Conservation (phyloP, 1,140 invertebrate genomes). For the Pollicipes pollicipes region DNA sequence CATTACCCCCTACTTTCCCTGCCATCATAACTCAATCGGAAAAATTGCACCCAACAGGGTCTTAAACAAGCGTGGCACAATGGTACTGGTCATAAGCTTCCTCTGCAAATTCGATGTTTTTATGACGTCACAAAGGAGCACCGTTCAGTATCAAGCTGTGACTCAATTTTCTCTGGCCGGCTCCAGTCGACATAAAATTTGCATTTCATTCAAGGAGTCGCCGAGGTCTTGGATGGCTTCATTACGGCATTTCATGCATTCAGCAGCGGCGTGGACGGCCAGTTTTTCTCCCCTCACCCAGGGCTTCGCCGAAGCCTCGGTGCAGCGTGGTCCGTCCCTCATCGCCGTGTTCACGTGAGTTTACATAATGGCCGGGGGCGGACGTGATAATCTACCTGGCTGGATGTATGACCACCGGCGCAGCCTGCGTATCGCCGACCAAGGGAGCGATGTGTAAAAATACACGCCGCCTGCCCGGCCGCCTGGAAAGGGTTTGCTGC, state of each 20-base stretch:
- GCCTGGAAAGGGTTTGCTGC: background rate
- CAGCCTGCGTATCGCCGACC: background rate
- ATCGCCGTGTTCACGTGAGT: background rate
- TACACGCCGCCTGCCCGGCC: background rate
- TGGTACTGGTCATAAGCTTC: background rate
- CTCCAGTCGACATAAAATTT: background rate
- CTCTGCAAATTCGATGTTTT: background rate
- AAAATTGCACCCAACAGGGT: background rate
- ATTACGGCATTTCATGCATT: background rate
- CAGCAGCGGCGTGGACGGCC: too few relatives aligned
- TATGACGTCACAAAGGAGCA: background rate
- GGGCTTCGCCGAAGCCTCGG: too few relatives aligned
- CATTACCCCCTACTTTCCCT: background rate
- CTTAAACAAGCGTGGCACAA: background rate
- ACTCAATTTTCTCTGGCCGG: background rate
- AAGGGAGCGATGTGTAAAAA: background rate
- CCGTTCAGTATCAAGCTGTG: background rate
- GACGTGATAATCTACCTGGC: background rate
- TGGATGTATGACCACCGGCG: background rate
- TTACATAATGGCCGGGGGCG: background rate
- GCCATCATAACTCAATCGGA: background rate
- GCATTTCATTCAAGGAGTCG: background rate
- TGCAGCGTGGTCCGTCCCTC: background rate
- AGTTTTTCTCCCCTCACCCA: background rate
- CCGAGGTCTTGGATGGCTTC: background rate